Base-by-base conservation (phyloP, 2,888 invertebrate species). In the Thymelicus acteon region DNA sequence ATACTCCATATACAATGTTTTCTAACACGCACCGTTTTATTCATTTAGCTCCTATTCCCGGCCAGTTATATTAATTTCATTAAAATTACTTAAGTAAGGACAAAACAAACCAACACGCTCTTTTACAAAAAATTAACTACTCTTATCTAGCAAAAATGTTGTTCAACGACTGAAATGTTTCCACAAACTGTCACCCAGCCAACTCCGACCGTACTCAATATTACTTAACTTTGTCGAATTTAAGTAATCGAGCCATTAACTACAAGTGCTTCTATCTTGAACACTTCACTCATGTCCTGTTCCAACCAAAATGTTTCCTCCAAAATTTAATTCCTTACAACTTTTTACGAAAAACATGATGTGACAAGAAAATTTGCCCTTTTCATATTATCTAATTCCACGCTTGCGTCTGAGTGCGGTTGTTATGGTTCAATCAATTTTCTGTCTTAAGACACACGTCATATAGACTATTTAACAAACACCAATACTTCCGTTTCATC, bases 401-500 rank as follows among this genome's bases (percentile, higher is more conserved):
- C 12, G 57, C 31, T 57, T 57, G 37, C 57, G 57, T 37, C 57
- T 31, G 57, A 13, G 57, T 57, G 57, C 13, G 57, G 57, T 57
- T 37, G 13, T 13, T 19, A 57, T 10, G 19, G 54, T 57, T 37
- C 57, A 57, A 57, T 57, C 57, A 57, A 57, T 57, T 57, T 57
- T 57, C 13, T 57, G n/a, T 57, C 57, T 57, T 57, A 57, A 57
- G 57, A 57, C 57, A 0, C 4, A 6, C 57, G 37, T 37, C 57
- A 13, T 57, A 57, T 57, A 37, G 57, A 37, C 31, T 37, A 7
- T 57, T 54, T 57, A 57, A 13, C 57, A 57, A 57, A 54, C 12
- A 57, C 78, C 78, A 79, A 79, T 85, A 85, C 85, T 85, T 83
- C 80, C 83, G 82, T 86, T 85, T 83, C 83, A 86, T 85, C 85